phyloP scores from a whole-genome alignment of 2,113 vertebrate species.

The Hemicordylus capensis region DNA sequence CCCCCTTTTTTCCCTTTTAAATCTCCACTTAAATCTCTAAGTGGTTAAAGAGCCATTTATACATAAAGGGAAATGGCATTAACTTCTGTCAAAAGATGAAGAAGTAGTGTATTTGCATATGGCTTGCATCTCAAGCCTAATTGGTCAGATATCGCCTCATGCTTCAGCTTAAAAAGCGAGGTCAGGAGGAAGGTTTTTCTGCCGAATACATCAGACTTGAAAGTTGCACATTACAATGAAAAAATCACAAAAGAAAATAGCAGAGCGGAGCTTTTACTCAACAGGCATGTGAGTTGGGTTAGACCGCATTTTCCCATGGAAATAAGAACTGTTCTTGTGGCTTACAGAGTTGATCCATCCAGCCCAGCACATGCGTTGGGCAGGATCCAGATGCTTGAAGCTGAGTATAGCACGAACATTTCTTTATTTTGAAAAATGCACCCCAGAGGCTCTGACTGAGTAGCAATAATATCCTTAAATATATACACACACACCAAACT shows the following conservation, averaged over 20 bases:
- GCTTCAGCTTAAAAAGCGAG: constrained; percentile 42
- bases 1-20: constrained; percentile 52
- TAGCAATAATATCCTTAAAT: neutral
- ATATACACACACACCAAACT: neutral
- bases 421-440: neutral
- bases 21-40: constrained; percentile 65
- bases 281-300: neutral
- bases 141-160: constrained; percentile 72
- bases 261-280: constrained; percentile 8
- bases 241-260: constrained; percentile 22
- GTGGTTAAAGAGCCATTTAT: constrained; percentile 73
- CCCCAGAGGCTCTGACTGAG: neutral
- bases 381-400: neutral
- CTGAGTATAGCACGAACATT: neutral
- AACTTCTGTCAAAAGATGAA: constrained; percentile 63
- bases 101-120: constrained; percentile 58
- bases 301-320: rapidly evolving
- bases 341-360: neutral
- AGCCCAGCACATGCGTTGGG: neutral
- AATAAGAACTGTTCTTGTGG: neutral
- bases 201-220: constrained; percentile 27
- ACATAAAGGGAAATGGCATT: constrained; percentile 67
- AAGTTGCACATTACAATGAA: constrained; percentile 31
- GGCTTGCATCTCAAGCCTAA: constrained; percentile 39
- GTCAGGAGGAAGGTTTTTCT: constrained; percentile 50